phyloP scores from a whole-genome alignment of 2,888 invertebrate species.

The Stomorhina lunata region DNA sequence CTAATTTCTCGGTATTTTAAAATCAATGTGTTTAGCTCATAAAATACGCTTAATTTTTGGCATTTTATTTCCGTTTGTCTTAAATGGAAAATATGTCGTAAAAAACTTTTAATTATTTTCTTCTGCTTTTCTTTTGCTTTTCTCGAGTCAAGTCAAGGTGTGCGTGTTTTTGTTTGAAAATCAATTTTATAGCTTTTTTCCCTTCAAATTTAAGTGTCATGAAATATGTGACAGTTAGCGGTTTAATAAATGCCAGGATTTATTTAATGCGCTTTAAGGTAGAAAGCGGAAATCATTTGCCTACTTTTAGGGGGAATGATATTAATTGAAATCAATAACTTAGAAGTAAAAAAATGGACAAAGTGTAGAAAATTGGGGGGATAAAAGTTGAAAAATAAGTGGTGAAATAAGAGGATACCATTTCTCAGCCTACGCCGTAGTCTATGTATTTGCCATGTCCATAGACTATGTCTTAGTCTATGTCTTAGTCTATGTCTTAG shows the following conservation, averaged over 20 bases:
- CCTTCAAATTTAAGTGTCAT: neutral
- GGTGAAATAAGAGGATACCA: too few relatives aligned
- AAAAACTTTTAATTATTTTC: slow-evolving; percentile 39
- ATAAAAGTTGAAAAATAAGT: too few relatives aligned
- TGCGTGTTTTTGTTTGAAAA: slow-evolving; percentile 13
- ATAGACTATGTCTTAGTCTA: too few relatives aligned
- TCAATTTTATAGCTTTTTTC: neutral
- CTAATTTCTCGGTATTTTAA: neutral
- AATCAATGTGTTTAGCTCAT: slow-evolving; percentile 31
- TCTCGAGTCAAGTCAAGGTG: neutral
- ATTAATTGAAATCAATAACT: neutral
- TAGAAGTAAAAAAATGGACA: neutral
- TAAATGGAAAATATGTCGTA: neutral
- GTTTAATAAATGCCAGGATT: too few relatives aligned
- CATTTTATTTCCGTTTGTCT: neutral
- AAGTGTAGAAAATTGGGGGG: too few relatives aligned
- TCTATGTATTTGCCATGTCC: too few relatives aligned
- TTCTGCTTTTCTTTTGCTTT: neutral
- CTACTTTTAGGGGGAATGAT: too few relatives aligned
- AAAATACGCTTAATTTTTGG: slow-evolving; percentile 2
- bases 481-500: too few relatives aligned
- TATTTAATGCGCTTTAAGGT: too few relatives aligned
- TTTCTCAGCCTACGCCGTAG: too few relatives aligned
- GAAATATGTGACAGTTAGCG: neutral
- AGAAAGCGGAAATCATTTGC: too few relatives aligned